Base-by-base conservation (phyloP, 2,888 invertebrate species). In the Phortica okadai region DNA sequence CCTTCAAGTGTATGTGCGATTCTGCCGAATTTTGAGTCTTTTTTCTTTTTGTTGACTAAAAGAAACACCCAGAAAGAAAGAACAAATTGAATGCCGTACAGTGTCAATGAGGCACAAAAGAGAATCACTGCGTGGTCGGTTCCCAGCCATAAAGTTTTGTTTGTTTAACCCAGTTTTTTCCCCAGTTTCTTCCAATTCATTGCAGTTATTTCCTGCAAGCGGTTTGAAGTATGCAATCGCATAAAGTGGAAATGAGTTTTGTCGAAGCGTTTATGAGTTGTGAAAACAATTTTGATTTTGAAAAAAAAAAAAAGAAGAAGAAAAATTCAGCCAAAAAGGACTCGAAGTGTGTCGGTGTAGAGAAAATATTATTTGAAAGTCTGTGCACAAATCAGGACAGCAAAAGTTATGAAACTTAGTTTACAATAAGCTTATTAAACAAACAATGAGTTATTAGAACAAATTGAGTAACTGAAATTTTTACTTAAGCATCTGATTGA, bases 81-180 rank as follows among this genome's bases (percentile, higher is more conserved):
- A 16, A 10, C 16, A 62, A 25, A 10, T 62, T 21, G 10, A 25
- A 7, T 21, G 62, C 10, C 4, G 25, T 21, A 56, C 56, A 56
- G 56, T 11, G 16, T 62, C 56, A 56, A 56, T 56, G 56, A 56
- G 56, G 56, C 56, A 16, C 56, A 56, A 56, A 56, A 16, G 56
- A 56, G 56, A 16, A 14, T 6, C 16, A 16, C 56, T 56, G 56
- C 3, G 14, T 56, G 14, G 56, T 56, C 56, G 56, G 56, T 56
- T 14, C 56, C n/a, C 56, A 5, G 16, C 66, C 45, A 59, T 59
- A 50, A 45, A 69, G 21, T 69, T 69, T 72, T 72, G 70, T 56
- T 72, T n/a, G 14, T 72, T 72, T 72, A 72, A 72, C 70, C 70
- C 70, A 72, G 50, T 72, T 72, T 56, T 14, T n/a, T n/a, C 6